Evolutionary conservation across 2,113 vertebrate genomes (phyloP), one percentile per base, ranked within the genome.

Genomic region (Nematolebias whitei): DNA sequence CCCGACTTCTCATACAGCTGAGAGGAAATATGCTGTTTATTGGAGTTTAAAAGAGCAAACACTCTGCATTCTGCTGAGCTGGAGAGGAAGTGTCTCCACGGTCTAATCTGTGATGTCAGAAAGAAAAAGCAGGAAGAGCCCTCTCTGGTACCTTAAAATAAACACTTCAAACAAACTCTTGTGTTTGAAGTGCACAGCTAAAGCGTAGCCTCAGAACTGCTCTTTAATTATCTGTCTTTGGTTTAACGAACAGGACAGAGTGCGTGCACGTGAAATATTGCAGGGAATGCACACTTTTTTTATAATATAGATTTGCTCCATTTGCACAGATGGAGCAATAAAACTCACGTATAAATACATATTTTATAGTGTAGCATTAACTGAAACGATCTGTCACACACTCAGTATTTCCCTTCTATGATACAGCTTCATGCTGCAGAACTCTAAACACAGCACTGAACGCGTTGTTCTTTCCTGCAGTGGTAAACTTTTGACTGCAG

Each of bases 1-100:
- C 77, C 23, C 48, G 59, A 52, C 73, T 86, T 80, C 76, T 63
- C 76, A 82, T 86, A 67, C 51, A 83, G 78, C 80, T 81, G 83
- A 88, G 64, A 20, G 69, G 57, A 57, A 52, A 59, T 41, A 57
- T 82, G 82, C 79, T 79, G 68, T 76, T 74, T 44, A 67, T 60
- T 71, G 57, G 63, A 53, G 76, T 85, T 84, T 79, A 70, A 80
- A 78, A 71, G 82, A 74, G 73, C 71, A 76, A 32, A 16, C 45
- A 68, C 18, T 11, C 74, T 55, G 43, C 61, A 64, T 82, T 89
- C 55, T 80, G 87, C 88, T 88, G 89, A 91, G 72, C 24, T 63
- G 64, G 79, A 62, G 59, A 84, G 85, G 77, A 76, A 89, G 85
- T 77, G 67, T 82, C 78, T 82, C 76, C 23, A 60, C 10, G 43